These are phyloP conservation scores for Taphrorychus bicolor DNA, from an alignment of 2,888 invertebrate genomes.

Conservation along the genomic window DNA sequence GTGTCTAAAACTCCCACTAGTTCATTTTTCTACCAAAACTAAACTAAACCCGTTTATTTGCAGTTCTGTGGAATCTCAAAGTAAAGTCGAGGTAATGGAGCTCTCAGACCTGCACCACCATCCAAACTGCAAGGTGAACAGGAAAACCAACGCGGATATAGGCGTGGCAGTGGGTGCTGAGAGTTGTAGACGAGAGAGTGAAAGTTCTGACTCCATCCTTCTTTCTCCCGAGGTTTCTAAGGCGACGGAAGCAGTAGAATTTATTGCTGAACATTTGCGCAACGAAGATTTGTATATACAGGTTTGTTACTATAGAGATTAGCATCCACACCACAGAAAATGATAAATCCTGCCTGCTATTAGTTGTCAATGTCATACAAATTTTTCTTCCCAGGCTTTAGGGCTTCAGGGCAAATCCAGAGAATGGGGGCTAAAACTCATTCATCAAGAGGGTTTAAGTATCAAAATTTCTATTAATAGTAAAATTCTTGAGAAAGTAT, in stretches of 20 bases:
- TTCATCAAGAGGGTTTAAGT: too few species aligned
- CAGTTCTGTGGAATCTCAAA: conserved; percentile 77
- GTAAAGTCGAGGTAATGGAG: conserved; percentile 93
- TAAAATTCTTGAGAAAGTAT: too few species aligned
- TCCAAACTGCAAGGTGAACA: conserved; percentile 94
- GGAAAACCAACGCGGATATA: conserved; percentile 71
- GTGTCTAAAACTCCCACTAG: too few species aligned
- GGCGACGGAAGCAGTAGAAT: conserved; percentile 97
- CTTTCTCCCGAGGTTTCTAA: conserved; percentile 93
- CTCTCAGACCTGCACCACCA: conserved; percentile 94
- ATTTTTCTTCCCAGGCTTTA: too few species aligned
- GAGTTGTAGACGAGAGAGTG: conserved; percentile 82
- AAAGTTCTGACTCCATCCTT: conserved; percentile 89
- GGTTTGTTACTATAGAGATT: too few species aligned
- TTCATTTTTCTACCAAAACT: too few species aligned
- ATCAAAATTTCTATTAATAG: too few species aligned
- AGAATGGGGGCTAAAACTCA: too few species aligned
- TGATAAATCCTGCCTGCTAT: too few species aligned
- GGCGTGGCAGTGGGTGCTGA: conserved; percentile 69
- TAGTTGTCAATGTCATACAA: too few species aligned
- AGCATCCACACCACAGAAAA: too few species aligned
- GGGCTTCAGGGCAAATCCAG: too few species aligned
- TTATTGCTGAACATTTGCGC: conserved; percentile 96
- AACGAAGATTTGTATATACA: conserved; percentile 99
- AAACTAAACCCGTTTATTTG: neutral